A percentile compares a stretch with the other conserved stretches of the same genome.
Conservation (phyloP, 2,888 invertebrate species). For the Diadromus collaris region DNA sequence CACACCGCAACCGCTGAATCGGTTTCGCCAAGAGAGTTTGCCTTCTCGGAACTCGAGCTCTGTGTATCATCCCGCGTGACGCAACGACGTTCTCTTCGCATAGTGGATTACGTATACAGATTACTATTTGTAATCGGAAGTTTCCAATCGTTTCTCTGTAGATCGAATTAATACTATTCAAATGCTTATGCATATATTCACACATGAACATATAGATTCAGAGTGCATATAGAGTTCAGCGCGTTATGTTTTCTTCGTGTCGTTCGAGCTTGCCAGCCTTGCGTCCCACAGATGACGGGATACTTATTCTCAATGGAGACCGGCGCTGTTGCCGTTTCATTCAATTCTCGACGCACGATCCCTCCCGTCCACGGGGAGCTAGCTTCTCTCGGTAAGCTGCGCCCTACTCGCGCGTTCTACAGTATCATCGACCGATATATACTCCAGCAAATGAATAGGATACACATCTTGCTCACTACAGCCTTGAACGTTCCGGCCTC, state of each 20-base stretch:
- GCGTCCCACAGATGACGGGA: slow-evolving; percentile 42
- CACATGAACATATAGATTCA: not conserved
- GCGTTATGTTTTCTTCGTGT: slow-evolving; percentile 3
- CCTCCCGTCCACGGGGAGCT: slow-evolving; percentile 45
- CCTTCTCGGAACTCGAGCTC: slow-evolving; percentile 37
- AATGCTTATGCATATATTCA: not conserved
- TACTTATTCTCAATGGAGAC: slow-evolving; percentile 59
- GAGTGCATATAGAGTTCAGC: not conserved
- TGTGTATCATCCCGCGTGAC: slow-evolving; percentile 25
- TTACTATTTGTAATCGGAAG: slow-evolving; percentile 4
- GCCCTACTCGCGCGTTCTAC: not conserved
- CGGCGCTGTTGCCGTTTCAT: slow-evolving; percentile 68
- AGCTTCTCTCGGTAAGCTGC: slow-evolving; percentile 43
- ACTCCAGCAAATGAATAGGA: not conserved
- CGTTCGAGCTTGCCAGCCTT: not conserved
- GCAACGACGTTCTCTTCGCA: slow-evolving; percentile 35
- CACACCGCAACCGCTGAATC: slow-evolving; percentile 28
- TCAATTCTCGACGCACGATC: slow-evolving; percentile 62
- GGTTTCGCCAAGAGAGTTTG: slow-evolving; percentile 30
- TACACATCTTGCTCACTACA: not conserved
- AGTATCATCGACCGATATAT: not conserved
- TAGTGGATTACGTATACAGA: slow-evolving; percentile 28
- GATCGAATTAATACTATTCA: not conserved
- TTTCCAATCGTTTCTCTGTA: not conserved
- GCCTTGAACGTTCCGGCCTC: not conserved